Evolutionary conservation across 2,888 invertebrate genomes (phyloP).

Genomic region (Drosophila nr. fundita): DNA sequence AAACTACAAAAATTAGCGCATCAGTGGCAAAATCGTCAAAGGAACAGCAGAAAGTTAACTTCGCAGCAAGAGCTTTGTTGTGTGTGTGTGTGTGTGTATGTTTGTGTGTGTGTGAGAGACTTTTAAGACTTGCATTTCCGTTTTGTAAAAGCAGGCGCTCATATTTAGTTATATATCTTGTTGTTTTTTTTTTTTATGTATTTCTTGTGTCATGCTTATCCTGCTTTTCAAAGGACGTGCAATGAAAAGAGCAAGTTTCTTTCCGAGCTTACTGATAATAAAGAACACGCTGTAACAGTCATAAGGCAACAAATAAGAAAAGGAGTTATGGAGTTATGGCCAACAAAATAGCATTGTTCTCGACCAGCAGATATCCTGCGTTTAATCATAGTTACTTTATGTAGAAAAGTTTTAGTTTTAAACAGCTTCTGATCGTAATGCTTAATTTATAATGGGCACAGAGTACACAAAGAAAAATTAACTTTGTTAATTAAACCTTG

Average conservation of each 20-base stretch:
- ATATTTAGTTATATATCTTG: conserved; percentile 19
- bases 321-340: neutral
- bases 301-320: neutral
- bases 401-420: neutral
- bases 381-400: too few species aligned
- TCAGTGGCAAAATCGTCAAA: conserved; percentile 1
- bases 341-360: neutral
- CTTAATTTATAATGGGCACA: neutral
- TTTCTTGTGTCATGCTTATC: conserved; percentile 1
- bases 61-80: neutral
- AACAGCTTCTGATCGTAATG: neutral
- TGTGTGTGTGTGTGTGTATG: neutral
- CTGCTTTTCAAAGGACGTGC: neutral
- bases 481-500: neutral
- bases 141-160: conserved; percentile 46
- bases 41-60: conserved; percentile 6
- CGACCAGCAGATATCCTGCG: neutral
- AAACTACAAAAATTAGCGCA: conserved; percentile 11
- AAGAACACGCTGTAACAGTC: neutral
- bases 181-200: neutral
- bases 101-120: neutral
- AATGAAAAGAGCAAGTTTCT: conserved; percentile 1
- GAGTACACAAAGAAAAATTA: neutral
- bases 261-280: conserved; percentile 1
- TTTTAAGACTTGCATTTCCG: conserved; percentile 44